Conservation (phyloP, 1,140 invertebrate species). For the Mya arenaria region DNA sequence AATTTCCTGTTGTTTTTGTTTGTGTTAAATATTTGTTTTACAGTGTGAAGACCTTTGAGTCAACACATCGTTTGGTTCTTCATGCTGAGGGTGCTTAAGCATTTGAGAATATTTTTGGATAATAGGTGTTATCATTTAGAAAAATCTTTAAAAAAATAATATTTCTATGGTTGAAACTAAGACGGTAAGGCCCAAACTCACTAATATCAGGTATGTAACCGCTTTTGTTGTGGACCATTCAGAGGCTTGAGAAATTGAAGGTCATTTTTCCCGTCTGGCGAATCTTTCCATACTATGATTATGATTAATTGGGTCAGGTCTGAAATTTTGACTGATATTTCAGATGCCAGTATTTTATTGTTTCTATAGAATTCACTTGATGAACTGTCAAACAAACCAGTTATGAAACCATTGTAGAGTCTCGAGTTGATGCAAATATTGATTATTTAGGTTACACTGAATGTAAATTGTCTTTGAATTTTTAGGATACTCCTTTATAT, state of each 20-base stretch:
- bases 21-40: too few relatives aligned
- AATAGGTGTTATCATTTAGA: neutral
- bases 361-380: neutral
- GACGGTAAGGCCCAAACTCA: neutral
- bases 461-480: neutral
- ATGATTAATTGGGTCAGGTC: neutral
- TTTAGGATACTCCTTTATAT: neutral
- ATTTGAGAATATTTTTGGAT: too few relatives aligned
- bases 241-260: neutral
- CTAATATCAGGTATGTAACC: neutral
- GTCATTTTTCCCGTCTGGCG: neutral
- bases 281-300: neutral
- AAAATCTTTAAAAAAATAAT: neutral
- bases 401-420: neutral
- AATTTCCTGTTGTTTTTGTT: too few relatives aligned
- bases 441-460: constrained; percentile 11
- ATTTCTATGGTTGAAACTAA: neutral
- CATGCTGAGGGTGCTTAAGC: too few relatives aligned
- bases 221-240: neutral
- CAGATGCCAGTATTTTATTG: neutral
- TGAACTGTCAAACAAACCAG: neutral
- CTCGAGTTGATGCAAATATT: neutral
- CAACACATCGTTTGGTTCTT: too few relatives aligned
- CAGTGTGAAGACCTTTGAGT: too few relatives aligned
- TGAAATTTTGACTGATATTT: neutral